These are phyloP conservation scores for Rousettus madagascariensis DNA, from an alignment of 2,797 vertebrate species.

Conservation along the genomic window DNA sequence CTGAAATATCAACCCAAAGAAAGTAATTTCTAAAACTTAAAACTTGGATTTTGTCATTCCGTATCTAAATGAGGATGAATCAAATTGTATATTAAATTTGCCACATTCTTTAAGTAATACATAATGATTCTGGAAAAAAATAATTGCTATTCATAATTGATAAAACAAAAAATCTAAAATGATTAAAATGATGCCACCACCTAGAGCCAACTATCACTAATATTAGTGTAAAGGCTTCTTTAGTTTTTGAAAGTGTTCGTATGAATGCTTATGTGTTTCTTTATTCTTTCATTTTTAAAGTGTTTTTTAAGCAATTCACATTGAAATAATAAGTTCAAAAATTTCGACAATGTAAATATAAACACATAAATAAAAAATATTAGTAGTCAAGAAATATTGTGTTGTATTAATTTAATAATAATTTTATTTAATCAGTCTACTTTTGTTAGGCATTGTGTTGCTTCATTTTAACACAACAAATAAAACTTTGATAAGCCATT, in stretches of 20 bases:
- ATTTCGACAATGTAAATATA: neutral
- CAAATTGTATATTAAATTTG: neutral
- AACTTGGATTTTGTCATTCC: neutral
- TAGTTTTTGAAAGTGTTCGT: neutral
- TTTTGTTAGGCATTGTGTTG: neutral
- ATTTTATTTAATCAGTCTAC: neutral
- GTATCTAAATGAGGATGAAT: neutral
- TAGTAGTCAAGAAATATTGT: neutral
- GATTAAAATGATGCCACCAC: neutral
- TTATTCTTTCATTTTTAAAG: neutral
- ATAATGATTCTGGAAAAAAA: neutral
- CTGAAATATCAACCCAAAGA: neutral
- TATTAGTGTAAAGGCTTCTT: too few species aligned
- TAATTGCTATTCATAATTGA: neutral
- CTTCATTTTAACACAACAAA: neutral
- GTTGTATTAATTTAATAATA: neutral
- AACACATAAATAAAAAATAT: neutral
- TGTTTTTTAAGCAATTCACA: neutral
- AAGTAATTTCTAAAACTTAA: neutral
- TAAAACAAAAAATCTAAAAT: neutral
- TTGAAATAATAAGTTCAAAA: neutral
- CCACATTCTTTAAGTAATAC: neutral
- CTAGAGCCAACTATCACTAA: neutral
- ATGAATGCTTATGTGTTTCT: neutral
- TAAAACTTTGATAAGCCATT: neutral